phyloP scores from a whole-genome alignment of 2,113 vertebrate species.

The Acrocephalus kingi region DNA sequence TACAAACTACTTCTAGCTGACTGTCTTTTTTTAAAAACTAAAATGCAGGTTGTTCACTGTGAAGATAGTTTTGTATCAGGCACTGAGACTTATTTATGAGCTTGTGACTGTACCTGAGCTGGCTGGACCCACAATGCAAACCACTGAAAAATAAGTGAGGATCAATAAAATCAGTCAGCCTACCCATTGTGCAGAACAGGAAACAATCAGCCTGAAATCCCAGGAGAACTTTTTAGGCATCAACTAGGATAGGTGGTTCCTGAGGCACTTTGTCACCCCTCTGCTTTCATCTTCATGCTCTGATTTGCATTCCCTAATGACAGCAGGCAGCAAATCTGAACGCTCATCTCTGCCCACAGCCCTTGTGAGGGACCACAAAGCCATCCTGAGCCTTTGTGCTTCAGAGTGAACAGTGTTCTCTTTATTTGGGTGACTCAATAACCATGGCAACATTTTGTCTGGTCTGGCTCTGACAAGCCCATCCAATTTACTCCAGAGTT shows the following conservation, averaged over 20 bases:
- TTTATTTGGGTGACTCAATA: conserved; percentile 39
- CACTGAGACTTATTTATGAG: neutral
- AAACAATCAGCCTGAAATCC: neutral
- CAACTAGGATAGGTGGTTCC: neutral
- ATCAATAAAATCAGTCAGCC: conserved; percentile 41
- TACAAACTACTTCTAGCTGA: neutral
- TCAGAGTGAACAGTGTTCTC: neutral
- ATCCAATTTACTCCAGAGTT: conserved; percentile 1
- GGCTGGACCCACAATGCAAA: neutral
- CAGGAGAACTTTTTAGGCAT: neutral
- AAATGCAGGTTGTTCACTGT: neutral
- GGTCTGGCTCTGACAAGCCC: conserved; percentile 47
- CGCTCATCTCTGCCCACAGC: neutral
- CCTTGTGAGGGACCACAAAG: conserved; percentile 17
- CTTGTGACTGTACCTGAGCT: neutral
- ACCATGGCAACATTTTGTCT: conserved; percentile 59
- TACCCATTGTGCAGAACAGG: conserved; percentile 15
- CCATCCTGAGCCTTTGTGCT: neutral
- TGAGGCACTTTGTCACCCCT: neutral
- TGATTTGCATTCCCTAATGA: conserved; percentile 34
- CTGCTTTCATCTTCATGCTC: neutral
- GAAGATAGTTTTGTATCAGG: neutral
- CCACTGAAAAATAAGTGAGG: neutral
- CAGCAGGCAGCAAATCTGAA: neutral
- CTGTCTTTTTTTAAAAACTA: neutral